Conservation (phyloP, 2,797 vertebrate species). For the Miichthys miiuy region DNA sequence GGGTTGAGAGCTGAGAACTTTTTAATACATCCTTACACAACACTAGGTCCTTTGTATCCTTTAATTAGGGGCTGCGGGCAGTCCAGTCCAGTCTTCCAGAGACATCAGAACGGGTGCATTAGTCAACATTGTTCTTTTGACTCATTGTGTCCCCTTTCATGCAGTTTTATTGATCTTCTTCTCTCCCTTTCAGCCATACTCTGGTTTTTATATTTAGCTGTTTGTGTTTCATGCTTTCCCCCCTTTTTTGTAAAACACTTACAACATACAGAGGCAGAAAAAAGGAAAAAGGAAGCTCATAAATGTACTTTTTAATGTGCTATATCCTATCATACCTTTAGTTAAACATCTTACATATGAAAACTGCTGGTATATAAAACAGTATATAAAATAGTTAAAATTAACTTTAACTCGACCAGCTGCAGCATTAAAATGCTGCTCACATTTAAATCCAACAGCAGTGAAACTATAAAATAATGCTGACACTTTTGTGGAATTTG, state of each 20-base stretch:
- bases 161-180: not conserved
- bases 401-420: not conserved
- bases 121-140: conserved; percentile 8
- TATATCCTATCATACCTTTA: no score
- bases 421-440: no score
- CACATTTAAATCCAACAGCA: no score
- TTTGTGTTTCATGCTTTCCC: not conserved
- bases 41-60: not conserved
- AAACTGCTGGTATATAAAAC: no score
- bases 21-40: not conserved
- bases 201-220: not conserved
- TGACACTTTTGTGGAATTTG: no score
- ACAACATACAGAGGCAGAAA: not conserved
- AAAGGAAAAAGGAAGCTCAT: no score
- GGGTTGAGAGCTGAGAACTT: conserved; percentile 3
- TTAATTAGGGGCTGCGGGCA: not conserved
- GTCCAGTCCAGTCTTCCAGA: not conserved
- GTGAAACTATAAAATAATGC: no score
- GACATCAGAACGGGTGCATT: conserved; percentile 1
- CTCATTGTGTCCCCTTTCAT: conserved; percentile 4
- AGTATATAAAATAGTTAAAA: not conserved
- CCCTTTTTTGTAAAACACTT: not conserved
- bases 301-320: not conserved
- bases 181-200: not conserved
- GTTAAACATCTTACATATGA: no score